These are phyloP conservation scores for Melitaea cinxia DNA, from an alignment of 1,140 invertebrate species.

Conservation along the genomic window DNA sequence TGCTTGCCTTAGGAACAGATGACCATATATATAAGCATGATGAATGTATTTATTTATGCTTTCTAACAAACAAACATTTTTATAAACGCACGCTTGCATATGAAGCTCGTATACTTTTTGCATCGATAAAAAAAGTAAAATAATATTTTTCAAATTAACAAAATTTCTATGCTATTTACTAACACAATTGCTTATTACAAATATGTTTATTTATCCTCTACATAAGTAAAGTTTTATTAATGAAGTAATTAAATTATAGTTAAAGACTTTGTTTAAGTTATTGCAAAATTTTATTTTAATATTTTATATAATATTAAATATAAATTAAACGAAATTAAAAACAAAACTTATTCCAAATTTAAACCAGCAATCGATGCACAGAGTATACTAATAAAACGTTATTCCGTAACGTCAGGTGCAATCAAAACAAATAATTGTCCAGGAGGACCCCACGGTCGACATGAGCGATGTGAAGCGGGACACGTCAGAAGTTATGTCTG, in stretches of 20 bases:
- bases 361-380: constrained; percentile 4
- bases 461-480: constrained; percentile 59
- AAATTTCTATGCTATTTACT: neutral
- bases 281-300: neutral
- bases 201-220: too few species aligned
- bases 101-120: neutral
- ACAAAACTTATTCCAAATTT: neutral
- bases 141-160: too few species aligned
- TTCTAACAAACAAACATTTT: too few species aligned
- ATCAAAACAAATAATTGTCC: constrained; percentile 30
- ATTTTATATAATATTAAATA: neutral
- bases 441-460: constrained; percentile 74
- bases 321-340: neutral
- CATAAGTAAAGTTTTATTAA: too few species aligned
- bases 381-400: neutral
- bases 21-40: too few species aligned
- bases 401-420: constrained; percentile 22
- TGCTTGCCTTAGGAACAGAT: too few species aligned
- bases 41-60: too few species aligned
- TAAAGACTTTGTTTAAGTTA: too few species aligned
- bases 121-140: neutral
- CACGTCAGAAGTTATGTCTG: constrained; percentile 73
- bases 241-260: too few species aligned
- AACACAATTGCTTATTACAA: neutral
- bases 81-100: neutral